phyloP scores from a whole-genome alignment of 2,113 vertebrate species.

The Cyrtonyx montezumae region DNA sequence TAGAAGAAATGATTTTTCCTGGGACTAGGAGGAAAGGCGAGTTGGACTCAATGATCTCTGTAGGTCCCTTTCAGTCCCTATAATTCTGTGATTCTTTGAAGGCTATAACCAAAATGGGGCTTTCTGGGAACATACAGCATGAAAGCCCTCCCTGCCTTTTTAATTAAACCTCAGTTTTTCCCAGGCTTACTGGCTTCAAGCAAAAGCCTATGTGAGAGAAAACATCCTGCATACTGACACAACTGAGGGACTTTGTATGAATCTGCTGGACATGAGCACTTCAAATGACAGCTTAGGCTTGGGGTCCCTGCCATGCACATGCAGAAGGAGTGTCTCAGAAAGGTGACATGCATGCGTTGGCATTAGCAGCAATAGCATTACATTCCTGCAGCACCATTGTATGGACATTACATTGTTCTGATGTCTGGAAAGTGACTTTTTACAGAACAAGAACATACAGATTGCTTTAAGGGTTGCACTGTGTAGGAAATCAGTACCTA shows the following conservation, averaged over 20 bases:
- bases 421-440: neutral
- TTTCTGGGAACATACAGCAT: accelerated
- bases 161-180: neutral
- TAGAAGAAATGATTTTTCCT: neutral
- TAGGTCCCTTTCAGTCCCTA: too few relatives aligned
- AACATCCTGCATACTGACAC: neutral
- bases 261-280: neutral
- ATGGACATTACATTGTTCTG: neutral
- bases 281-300: neutral
- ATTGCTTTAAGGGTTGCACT: neutral
- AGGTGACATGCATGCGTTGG: neutral
- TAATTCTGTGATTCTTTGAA: too few relatives aligned
- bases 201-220: neutral
- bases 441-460: neutral
- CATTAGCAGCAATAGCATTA: neutral
- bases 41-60: too few relatives aligned
- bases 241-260: neutral
- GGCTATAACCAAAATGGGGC: neutral
- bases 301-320: neutral
- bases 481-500: neutral
- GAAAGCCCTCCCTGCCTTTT: neutral
- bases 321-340: neutral
- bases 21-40: neutral
- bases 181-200: neutral
- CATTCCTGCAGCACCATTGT: neutral